Evolutionary conservation across 2,113 vertebrate genomes (phyloP).

Genomic region (Halcyon senegalensis): DNA sequence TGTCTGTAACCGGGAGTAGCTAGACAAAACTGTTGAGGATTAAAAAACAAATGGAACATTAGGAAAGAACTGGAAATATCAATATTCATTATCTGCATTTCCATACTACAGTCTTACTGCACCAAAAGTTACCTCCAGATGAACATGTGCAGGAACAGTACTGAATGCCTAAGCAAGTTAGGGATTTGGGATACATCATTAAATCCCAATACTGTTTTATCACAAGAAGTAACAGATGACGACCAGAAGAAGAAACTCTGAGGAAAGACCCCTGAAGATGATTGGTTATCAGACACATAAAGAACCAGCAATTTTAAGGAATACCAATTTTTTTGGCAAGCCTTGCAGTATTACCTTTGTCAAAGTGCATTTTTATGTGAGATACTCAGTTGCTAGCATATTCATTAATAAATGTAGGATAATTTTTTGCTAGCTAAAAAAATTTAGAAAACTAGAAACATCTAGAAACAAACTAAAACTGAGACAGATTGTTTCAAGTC

Average conservation of each 20-base stretch:
- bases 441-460: too few species aligned
- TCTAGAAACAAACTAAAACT: background rate
- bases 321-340: background rate
- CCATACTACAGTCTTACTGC: background rate
- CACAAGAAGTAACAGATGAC: background rate
- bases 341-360: background rate
- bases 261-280: background rate
- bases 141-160: accelerated
- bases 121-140: background rate
- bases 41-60: background rate
- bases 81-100: background rate
- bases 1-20: background rate
- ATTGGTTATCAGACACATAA: background rate
- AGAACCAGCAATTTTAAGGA: background rate
- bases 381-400: background rate
- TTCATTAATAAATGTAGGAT: background rate
- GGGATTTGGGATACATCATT: background rate
- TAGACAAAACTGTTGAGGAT: background rate
- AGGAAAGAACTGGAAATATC: background rate
- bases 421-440: background rate
- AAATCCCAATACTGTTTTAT: background rate
- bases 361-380: background rate
- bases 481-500: background rate
- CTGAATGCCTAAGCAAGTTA: background rate
- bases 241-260: background rate